Conservation (phyloP, 1,140 invertebrate species). For the Proales similis region DNA sequence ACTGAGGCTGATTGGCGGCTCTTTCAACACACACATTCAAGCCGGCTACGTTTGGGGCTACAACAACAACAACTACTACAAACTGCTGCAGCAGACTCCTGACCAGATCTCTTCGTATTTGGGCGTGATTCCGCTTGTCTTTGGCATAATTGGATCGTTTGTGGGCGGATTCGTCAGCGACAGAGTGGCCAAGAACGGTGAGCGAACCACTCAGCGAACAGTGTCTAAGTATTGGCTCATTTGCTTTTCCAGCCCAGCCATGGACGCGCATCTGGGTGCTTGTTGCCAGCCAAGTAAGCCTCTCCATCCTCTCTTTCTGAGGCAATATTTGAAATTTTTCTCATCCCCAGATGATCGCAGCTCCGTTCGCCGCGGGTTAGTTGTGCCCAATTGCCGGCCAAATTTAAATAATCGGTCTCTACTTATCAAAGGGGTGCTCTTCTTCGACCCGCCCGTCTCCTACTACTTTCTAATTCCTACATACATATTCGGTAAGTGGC, state of each 20-base stretch:
- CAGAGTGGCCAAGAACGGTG: conserved; percentile 76
- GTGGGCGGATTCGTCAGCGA: conserved; percentile 79
- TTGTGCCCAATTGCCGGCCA: no score
- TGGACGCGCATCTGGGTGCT: conserved; percentile 73
- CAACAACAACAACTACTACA: conserved; percentile 54
- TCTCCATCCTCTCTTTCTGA: background rate
- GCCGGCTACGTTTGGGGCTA: conserved; percentile 55
- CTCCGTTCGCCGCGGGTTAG: conserved; percentile 76
- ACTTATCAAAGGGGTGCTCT: no score
- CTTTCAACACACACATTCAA: conserved; percentile 38
- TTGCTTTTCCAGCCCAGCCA: conserved; percentile 56
- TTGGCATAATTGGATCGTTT: conserved; percentile 77
- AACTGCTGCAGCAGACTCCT: conserved; percentile 45
- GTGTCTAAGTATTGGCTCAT: no score
- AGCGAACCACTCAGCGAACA: no score
- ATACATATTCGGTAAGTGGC: conserved; percentile 49
- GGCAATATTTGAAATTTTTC: conserved; percentile 9
- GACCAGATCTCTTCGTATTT: conserved; percentile 50
- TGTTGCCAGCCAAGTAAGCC: conserved; percentile 63
- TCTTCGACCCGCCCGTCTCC: conserved; percentile 70
- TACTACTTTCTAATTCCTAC: conserved; percentile 57
- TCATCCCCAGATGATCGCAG: conserved; percentile 67
- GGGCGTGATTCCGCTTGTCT: conserved; percentile 56
- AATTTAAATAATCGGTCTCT: no score
- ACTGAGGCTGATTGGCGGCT: conserved; percentile 21